phyloP scores from a whole-genome alignment of 2,888 invertebrate genomes.

The Drosophila falleni region DNA sequence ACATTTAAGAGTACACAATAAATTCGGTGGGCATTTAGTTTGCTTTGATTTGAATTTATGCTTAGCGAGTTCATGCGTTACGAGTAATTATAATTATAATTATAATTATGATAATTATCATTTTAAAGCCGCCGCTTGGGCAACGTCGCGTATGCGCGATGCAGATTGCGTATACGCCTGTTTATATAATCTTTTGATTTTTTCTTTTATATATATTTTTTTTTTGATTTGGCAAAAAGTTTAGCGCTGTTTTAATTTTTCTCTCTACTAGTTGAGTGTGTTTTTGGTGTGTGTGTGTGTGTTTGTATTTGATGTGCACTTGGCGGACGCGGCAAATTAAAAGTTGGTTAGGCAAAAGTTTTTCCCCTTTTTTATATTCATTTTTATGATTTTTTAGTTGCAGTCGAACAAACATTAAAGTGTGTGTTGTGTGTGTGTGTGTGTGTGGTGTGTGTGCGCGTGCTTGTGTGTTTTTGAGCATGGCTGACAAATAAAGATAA shows the following conservation, averaged over 20 bases:
- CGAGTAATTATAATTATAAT: conserved; percentile 32
- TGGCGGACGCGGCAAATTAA: conserved; percentile 58
- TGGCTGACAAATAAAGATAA: conserved; percentile 57
- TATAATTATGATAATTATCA: conserved; percentile 26
- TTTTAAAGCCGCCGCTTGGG: conserved; percentile 51
- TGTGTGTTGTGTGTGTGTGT: conserved; percentile 12
- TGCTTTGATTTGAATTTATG: conserved; percentile 57
- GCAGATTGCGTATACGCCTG: conserved; percentile 59
- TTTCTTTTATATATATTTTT: background rate
- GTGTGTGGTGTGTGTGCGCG: conserved; percentile 10
- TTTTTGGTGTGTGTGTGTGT: conserved; percentile 2
- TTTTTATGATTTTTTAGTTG: conserved; percentile 22
- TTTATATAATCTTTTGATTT: conserved; percentile 14
- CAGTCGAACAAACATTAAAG: conserved; percentile 40
- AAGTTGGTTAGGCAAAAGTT: conserved; percentile 60
- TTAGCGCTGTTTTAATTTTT: conserved; percentile 14
- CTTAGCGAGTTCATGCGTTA: conserved; percentile 27
- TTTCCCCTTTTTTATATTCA: conserved; percentile 12
- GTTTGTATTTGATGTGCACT: conserved; percentile 28
- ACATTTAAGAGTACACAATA: conserved; percentile 61
- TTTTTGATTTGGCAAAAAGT: conserved; percentile 32
- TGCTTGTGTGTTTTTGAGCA: conserved; percentile 31
- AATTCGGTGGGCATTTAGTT: conserved; percentile 79
- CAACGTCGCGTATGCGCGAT: conserved; percentile 61
- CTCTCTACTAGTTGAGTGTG: background rate